A percentile compares a stretch with the other conserved stretches of the same genome.
These are phyloP conservation scores for Brienomyrus brachyistius DNA, from an alignment of 2,113 vertebrate genomes.

Conservation along the genomic window DNA sequence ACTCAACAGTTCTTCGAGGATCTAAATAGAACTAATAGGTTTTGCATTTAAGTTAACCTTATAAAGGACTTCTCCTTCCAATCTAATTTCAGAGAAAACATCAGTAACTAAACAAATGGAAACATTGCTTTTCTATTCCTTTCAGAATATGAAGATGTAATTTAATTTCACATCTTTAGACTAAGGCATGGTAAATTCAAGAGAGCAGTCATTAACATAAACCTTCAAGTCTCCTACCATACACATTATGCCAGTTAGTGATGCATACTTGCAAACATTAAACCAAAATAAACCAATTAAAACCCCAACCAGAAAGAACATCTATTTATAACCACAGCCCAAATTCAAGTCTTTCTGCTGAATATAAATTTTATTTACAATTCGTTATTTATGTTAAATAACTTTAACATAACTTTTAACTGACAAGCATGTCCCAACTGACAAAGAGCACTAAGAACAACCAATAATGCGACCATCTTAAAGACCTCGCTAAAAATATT, in stretches of 20 bases:
- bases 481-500: not conserved
- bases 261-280: not conserved
- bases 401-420: not conserved
- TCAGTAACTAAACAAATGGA: not conserved
- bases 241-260: not conserved
- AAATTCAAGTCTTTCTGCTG: not conserved
- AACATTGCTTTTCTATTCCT: not conserved
- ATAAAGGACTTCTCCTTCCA: not conserved
- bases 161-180: not conserved
- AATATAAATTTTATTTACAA: not conserved
- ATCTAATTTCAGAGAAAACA: not conserved
- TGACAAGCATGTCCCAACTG: not conserved
- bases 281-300: not conserved
- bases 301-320: not conserved
- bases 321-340: not conserved
- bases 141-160: not conserved
- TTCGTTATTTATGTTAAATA: not conserved
- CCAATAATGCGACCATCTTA: not conserved
- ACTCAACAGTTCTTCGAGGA: not conserved
- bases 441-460: not conserved
- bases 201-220: not conserved
- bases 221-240: not conserved
- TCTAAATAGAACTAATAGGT: not conserved
- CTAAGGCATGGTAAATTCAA: not conserved
- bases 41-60: not conserved